Conservation (phyloP, 2,888 invertebrate genomes). For the Rugalucina vietnamica region DNA sequence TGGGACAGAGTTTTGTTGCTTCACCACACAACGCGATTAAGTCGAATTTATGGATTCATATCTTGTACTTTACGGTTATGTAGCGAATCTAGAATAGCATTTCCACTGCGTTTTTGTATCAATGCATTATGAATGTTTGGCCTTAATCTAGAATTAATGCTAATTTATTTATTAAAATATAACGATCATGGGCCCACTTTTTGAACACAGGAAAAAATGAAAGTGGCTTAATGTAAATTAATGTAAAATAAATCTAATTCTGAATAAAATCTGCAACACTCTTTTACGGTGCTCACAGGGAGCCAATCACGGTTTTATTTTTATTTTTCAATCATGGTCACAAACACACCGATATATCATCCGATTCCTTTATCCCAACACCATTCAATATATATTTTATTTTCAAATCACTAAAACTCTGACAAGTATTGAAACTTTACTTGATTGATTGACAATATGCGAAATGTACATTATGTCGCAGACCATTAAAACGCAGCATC, state of each 20-base stretch:
- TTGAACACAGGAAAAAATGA: not conserved
- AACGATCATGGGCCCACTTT: not conserved
- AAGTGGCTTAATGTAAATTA: constrained; percentile 14
- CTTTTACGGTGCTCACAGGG: not conserved
- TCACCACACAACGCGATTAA: no score
- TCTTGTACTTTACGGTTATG: no score
- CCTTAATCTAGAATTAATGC: not conserved
- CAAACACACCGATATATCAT: not conserved
- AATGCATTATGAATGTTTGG: not conserved
- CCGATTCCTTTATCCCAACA: not conserved
- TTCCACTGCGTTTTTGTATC: not conserved
- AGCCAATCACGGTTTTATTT: constrained; percentile 3
- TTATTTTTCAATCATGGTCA: not conserved
- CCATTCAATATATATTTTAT: constrained; percentile 12
- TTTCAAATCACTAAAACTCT: constrained; percentile 1
- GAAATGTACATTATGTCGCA: constrained; percentile 17
- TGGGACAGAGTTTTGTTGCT: no score
- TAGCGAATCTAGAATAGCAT: no score
- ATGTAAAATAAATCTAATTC: constrained; percentile 14
- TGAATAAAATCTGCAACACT: not conserved
- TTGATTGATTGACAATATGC: not conserved
- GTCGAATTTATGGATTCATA: no score
- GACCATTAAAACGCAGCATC: constrained; percentile 12
- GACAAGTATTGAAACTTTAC: constrained; percentile 4
- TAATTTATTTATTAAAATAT: constrained; percentile 17